Conservation (phyloP, 2,888 invertebrate genomes). For the Rotaria socialis region DNA sequence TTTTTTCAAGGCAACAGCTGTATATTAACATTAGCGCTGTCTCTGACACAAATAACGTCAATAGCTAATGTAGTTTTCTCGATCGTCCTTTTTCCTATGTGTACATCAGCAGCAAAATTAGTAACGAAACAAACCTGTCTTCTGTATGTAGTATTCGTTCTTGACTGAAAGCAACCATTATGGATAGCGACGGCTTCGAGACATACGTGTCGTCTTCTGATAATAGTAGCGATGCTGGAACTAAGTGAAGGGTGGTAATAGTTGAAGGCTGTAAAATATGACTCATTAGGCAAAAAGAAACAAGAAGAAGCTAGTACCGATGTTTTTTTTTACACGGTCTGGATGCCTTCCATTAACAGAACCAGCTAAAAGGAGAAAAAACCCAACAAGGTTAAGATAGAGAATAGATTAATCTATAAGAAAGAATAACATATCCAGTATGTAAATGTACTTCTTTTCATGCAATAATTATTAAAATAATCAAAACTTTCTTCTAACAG, state of each 20-base stretch:
- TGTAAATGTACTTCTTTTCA: too few relatives aligned
- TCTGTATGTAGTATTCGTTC: neutral
- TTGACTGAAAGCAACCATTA: neutral
- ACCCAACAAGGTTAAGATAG: neutral
- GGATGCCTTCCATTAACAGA: neutral
- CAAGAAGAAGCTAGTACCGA: neutral
- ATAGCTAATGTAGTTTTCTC: neutral
- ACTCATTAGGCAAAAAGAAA: neutral
- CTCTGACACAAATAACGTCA: neutral
- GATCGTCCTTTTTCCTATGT: neutral
- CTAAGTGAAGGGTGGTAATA: neutral
- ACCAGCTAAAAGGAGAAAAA: neutral
- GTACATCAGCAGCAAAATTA: neutral
- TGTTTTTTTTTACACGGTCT: neutral
- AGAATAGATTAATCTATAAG: neutral
- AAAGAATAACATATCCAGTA: neutral
- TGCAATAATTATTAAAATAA: too few relatives aligned
- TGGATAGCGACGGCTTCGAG: neutral
- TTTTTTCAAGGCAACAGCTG: slow-evolving; percentile 14
- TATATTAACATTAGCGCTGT: neutral
- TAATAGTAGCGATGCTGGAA: neutral
- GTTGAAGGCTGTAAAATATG: neutral
- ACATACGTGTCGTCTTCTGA: neutral
- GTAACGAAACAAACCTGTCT: slow-evolving; percentile 13
- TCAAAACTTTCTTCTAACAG: too few relatives aligned